Evolutionary conservation across 2,113 vertebrate genomes (phyloP), one percentile per base, ranked within the genome.

Genomic region (Andinoacara biseriatus): DNA sequence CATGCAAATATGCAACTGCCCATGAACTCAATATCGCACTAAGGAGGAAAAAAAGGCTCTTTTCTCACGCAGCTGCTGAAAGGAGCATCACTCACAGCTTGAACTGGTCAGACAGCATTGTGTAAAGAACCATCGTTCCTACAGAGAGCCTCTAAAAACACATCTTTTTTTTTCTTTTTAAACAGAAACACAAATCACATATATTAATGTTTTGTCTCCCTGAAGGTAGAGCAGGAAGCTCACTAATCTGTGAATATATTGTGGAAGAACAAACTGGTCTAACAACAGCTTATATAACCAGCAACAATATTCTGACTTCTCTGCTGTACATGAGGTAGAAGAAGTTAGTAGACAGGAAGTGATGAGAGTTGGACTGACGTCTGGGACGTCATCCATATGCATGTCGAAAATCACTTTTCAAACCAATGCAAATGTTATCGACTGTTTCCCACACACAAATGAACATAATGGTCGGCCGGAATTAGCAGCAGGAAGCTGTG

Each of bases 371-470:
- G 52, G 83, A 52, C 49, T 43, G 80, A 86, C 3, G 0, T 87
- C 75, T 76, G 9, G 10, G 60, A 52, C 29, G 7, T 60, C 84
- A 92, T 91, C 65, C 82, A 93, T 92, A 91, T 92, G 82, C 84
- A 94, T 93, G 85, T 63, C 74, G 58, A 59, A 57, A 63, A 8
- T 72, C 81, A 83, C 84, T 91, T 92, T 67, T 69, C 67, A 89
- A 84, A 90, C 91, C 81, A 86, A 75, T 87, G 75, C 77, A 52
- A 63, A 58, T 65, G 49, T 75, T 83, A 76, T 69, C 7, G 77
- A 81, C 43, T 40, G 29, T 72, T 81, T 82, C 80, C 85, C 85
- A 29, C 86, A 78, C 75, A 87, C 60, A 38, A 63, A 74, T 72
- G 35, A 40, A 46, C 26, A 10, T 80, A 69, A 78, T 80, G 60